Evolutionary conservation across 92 coral and sea anemone species (phyloP), one percentile per base, ranked within the genome.

Genomic region (Paragorgia papillata): DNA sequence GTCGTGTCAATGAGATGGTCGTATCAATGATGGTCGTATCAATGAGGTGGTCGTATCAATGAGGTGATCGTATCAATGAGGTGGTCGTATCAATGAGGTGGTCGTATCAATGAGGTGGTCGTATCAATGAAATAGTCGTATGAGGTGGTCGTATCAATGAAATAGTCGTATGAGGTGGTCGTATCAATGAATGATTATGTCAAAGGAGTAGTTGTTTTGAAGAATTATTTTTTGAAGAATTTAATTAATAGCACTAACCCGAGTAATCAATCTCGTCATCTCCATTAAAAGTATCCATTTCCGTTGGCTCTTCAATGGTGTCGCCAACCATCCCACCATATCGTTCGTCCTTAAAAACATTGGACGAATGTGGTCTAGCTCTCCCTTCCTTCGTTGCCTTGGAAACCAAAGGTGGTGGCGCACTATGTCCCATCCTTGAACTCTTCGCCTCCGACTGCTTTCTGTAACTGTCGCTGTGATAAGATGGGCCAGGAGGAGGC

Each of bases 291-390:
- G 50, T 55, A 6, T 79, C 40, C 55, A 70, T 81, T 62, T 76
- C 41, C 83, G 77, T 69, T 62, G 75, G 26, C 54, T 54, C 66
- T 46, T 75, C 49, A 49, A 7, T 19, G 41, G 59, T 10, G 55
- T 76, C 77, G 59, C 43, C 54, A 29, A 66, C 39, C 26, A 34
- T 41, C 57, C 75, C 69, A 43, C 39, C 34, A 33, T 48, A 30
- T 63, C 66, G 15, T 57, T 81, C 83, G 57, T 84, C 83, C 69
- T 57, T 69, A 19, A 50, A 32, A 32, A 34, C 61, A 40, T 65
- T 63, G 9, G 74, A 77, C 65, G 76, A 66, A 57, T 33, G 66
- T 30, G 71, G 30, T 27, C 26, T 37, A 2, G 22, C 58, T 14
- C 18, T 44, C 24, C 19, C 48, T 24, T 68, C 59, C 35, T 44